Percentiles rank a stretch among this genome's conserved stretches.
Evolutionary conservation across 2,888 invertebrate genomes (phyloP).

Genomic region (Gari tellinella): DNA sequence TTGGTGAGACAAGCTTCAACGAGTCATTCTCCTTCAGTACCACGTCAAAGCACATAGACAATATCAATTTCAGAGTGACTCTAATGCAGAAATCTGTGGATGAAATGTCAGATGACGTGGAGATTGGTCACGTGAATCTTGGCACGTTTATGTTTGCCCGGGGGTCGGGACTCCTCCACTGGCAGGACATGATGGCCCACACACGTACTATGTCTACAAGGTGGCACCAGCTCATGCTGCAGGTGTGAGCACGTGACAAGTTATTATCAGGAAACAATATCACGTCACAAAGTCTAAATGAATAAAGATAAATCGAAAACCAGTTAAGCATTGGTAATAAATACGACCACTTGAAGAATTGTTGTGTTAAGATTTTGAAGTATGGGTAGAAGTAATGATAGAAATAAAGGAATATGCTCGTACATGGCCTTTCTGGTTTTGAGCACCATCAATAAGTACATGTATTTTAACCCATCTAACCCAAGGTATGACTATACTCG

Average conservation of each 20-base stretch:
- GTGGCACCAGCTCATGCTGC: constrained; percentile 73
- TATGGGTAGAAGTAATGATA: no score
- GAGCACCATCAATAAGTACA: no score
- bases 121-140: constrained; percentile 76
- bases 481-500: no score
- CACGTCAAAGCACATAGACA: constrained; percentile 75
- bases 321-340: no score
- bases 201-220: constrained; percentile 69
- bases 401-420: no score
- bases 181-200: constrained; percentile 82
- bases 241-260: constrained; percentile 23
- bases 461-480: no score
- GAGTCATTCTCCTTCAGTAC: constrained; percentile 81
- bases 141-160: constrained; percentile 83
- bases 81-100: constrained; percentile 65
- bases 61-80: constrained; percentile 75
- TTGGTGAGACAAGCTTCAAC: constrained; percentile 78
- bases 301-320: no score
- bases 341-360: no score
- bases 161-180: constrained; percentile 80
- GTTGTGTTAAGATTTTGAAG: no score
- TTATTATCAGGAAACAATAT: not conserved
- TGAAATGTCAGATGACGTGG: constrained; percentile 61
- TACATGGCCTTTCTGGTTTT: no score
- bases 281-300: no score